A percentile compares a stretch with the other conserved stretches of the same genome.
Conservation (phyloP, 2,888 invertebrate genomes). For the Agonum fuliginosum region DNA sequence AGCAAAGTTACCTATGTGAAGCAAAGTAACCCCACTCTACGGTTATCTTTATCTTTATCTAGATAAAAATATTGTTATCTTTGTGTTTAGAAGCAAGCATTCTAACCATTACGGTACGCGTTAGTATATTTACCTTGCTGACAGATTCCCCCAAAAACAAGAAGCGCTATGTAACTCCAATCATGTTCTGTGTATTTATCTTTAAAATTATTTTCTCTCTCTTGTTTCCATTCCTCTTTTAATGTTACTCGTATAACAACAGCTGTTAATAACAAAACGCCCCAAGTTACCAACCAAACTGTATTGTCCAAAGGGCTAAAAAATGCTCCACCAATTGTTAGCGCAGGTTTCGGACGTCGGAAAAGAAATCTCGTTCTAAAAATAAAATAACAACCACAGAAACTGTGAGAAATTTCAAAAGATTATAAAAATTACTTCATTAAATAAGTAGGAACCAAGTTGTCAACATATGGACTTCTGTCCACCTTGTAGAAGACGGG, state of each 20-base stretch:
- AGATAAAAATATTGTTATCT: no score
- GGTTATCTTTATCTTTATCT: no score
- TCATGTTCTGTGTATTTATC: constrained; percentile 69
- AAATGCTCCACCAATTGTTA: constrained; percentile 37
- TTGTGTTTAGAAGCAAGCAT: neutral
- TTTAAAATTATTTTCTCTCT: constrained; percentile 24
- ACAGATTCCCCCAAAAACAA: constrained; percentile 69
- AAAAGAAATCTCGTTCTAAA: constrained; percentile 80
- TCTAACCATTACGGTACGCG: no score
- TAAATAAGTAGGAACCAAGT: constrained; percentile 28
- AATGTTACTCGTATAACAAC: constrained; percentile 22
- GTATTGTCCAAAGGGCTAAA: constrained; percentile 21
- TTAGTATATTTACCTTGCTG: constrained; percentile 70
- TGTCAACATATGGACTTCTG: constrained; percentile 71
- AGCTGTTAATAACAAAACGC: constrained; percentile 51
- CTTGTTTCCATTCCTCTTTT: constrained; percentile 3
- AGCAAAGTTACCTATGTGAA: no score
- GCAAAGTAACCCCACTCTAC: no score
- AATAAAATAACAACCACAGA: neutral
- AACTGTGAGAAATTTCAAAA: neutral
- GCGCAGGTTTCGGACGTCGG: constrained; percentile 78
- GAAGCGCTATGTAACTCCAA: constrained; percentile 73
- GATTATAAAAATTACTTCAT: constrained; percentile 30
- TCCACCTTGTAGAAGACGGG: constrained; percentile 80
- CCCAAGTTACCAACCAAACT: constrained; percentile 62